A percentile compares a stretch with the other conserved stretches of the same genome.
These are phyloP conservation scores for Crambe crambe DNA, from an alignment of 37 sponge, comb jelly and placozoan species.

Conservation along the genomic window DNA sequence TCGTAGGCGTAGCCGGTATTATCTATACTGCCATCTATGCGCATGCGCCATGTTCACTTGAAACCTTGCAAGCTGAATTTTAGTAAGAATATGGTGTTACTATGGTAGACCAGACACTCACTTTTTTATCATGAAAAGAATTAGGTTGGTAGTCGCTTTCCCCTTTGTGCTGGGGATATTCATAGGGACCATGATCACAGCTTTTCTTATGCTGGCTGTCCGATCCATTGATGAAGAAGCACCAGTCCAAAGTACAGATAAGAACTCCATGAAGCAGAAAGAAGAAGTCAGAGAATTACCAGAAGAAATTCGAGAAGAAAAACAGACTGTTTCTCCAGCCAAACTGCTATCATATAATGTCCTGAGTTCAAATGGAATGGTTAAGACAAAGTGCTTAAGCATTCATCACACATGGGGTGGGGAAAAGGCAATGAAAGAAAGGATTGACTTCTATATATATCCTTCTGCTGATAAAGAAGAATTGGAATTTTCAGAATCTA, in stretches of 20 bases:
- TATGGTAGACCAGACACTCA: too few species aligned
- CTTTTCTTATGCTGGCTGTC: slow-evolving; percentile 22
- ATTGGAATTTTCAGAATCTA: slow-evolving; percentile 13
- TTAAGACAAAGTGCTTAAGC: neutral
- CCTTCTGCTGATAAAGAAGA: slow-evolving; percentile 14
- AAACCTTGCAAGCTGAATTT: too few species aligned
- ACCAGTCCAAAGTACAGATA: neutral
- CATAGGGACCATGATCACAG: slow-evolving; percentile 34
- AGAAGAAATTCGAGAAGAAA: neutral
- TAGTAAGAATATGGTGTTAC: too few species aligned
- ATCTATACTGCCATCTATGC: too few species aligned
- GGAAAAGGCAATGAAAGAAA: neutral
- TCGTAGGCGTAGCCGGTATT: too few species aligned
- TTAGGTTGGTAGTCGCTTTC: slow-evolving; percentile 11
- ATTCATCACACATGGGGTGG: slow-evolving; percentile 28
- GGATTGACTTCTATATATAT: slow-evolving; percentile 9
- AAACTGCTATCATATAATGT: slow-evolving; percentile 28
- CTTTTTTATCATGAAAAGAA: too few species aligned
- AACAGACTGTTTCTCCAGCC: neutral
- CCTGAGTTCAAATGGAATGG: neutral
- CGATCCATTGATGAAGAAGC: slow-evolving; percentile 37
- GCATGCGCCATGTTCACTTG: neutral
- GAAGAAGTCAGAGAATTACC: neutral
- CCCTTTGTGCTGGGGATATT: slow-evolving; percentile 44
- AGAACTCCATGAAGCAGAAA: neutral